Evolutionary conservation across 2,888 invertebrate species (phyloP).

Genomic region (Tachina fera): DNA sequence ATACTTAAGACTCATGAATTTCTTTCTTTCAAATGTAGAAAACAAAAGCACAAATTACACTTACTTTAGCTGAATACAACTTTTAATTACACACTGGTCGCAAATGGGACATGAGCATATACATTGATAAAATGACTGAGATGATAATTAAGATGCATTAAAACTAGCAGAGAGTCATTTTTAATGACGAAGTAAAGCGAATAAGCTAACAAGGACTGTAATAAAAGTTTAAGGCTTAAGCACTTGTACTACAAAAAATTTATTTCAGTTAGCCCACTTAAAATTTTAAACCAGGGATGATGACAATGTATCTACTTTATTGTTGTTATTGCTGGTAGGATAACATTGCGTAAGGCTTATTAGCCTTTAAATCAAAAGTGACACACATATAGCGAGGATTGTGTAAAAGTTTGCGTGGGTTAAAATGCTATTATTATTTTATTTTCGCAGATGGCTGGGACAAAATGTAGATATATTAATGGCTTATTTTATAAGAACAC

Average conservation of each 20-base stretch:
- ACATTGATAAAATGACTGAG: constrained; percentile 40
- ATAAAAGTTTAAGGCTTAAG: constrained; percentile 32
- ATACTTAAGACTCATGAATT: background rate
- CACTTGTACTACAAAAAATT: constrained; percentile 5
- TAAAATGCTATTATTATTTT: too few relatives aligned
- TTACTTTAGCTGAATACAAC: constrained; percentile 33
- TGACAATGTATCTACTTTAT: constrained; percentile 3
- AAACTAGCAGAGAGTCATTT: constrained; percentile 21
- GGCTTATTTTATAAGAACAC: constrained; percentile 42
- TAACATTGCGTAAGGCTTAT: constrained; percentile 48
- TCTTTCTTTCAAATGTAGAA: background rate
- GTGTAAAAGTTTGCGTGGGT: too few relatives aligned
- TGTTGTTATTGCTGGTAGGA: constrained; percentile 10
- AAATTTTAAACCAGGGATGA: constrained; percentile 11
- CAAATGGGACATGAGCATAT: constrained; percentile 5
- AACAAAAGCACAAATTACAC: background rate
- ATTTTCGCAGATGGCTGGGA: constrained; percentile 4
- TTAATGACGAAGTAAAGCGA: background rate
- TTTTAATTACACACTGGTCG: constrained; percentile 54
- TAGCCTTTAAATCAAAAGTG: constrained; percentile 67
- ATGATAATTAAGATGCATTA: constrained; percentile 60
- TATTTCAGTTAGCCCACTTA: background rate
- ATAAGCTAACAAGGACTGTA: background rate
- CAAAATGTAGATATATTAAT: background rate
- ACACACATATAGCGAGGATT: constrained; percentile 5